Evolutionary conservation across 1,140 invertebrate genomes (phyloP).

Genomic region (Chrysomallon squamiferum): DNA sequence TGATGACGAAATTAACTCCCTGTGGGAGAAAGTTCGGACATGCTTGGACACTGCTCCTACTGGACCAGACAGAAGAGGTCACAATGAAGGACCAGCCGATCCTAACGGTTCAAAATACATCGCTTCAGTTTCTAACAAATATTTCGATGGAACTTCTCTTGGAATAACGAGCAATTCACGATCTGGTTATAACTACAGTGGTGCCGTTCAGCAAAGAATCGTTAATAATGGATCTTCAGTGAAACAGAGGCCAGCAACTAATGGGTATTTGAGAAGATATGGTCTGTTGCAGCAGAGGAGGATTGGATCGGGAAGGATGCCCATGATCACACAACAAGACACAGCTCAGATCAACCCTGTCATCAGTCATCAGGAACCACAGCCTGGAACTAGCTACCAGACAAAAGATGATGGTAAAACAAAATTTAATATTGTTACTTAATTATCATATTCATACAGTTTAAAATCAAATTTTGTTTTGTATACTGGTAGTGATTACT

Average conservation of each 20-base stretch:
- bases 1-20: conserved; percentile 60
- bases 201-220: neutral
- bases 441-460: neutral
- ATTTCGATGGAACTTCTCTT: conserved; percentile 50
- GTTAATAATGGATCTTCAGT: conserved; percentile 21
- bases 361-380: neutral
- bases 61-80: conserved; percentile 9
- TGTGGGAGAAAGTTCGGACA: conserved; percentile 59
- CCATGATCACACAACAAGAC: neutral
- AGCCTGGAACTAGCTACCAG: neutral
- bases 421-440: too few relatives aligned
- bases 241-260: conserved; percentile 6
- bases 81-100: conserved; percentile 3
- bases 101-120: conserved; percentile 24
- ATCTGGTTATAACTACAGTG: neutral
- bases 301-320: conserved; percentile 31
- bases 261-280: conserved; percentile 31
- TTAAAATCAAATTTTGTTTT: too few relatives aligned
- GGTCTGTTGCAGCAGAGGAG: conserved; percentile 44
- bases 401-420: neutral
- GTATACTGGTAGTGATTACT: too few relatives aligned
- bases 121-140: conserved; percentile 41
- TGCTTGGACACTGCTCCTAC: conserved; percentile 40
- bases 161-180: conserved; percentile 12
- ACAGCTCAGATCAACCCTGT: neutral